Percentiles rank a stretch among this genome's conserved stretches.
Evolutionary conservation across 2,797 vertebrate species (phyloP).

Genomic region (Danio tinwini): DNA sequence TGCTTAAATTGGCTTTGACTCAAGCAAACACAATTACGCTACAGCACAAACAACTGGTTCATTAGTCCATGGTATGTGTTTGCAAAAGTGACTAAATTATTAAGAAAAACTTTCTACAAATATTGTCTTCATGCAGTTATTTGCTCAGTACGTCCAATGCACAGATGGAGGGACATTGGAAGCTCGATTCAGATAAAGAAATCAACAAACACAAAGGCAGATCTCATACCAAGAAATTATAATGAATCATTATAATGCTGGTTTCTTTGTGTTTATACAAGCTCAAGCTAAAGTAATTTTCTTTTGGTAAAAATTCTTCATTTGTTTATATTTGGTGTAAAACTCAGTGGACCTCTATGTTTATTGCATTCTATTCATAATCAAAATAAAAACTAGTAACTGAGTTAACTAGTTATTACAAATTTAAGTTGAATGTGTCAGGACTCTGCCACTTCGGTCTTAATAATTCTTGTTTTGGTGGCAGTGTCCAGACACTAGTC

Average conservation of each 20-base stretch:
- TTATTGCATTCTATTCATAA: too few species aligned
- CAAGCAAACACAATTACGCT: neutral
- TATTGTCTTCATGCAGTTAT: neutral
- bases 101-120: neutral
- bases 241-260: neutral
- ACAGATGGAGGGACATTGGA: constrained; percentile 8
- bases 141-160: neutral
- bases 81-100: neutral
- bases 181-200: constrained; percentile 21
- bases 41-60: constrained; percentile 12
- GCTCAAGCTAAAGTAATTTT: too few species aligned
- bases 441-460: too few species aligned
- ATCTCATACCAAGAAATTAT: neutral
- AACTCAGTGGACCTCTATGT: too few species aligned
- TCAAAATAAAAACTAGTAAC: too few species aligned
- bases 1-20: neutral
- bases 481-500: too few species aligned
- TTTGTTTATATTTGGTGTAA: too few species aligned
- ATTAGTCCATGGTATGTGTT: neutral
- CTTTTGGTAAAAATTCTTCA: too few species aligned
- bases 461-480: too few species aligned
- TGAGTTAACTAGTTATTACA: too few species aligned
- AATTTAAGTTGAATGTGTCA: too few species aligned
- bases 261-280: neutral
- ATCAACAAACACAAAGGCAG: neutral